Base-by-base conservation (phyloP, 2,113 vertebrate genomes). In the Mobula birostris region DNA sequence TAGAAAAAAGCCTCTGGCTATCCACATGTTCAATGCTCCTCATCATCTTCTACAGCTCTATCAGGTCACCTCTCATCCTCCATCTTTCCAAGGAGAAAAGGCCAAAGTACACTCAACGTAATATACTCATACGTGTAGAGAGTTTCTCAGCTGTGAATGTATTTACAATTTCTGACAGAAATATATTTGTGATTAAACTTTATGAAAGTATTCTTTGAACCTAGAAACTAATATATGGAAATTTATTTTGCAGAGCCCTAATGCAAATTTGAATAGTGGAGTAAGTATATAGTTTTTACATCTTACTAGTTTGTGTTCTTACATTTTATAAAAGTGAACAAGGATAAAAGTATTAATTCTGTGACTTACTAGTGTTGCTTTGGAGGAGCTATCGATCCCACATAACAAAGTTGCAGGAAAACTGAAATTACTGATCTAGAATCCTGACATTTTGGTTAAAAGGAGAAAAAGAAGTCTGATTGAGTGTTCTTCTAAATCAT, bases 271-370 rank as follows among this genome's bases (percentile, higher is more conserved):
- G 61, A 74, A 5, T 66, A 93, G 36, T 29, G 32, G 36, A 48
- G 91, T 93, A 93, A 93, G 91, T 93, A 48, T 74, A 66, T 58
- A 85, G 2, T 36, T 91, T 70, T 91, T 21, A 68, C 21, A 19
- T 36, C 14, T 90, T 63, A 90, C 63, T 70, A 12, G 32, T 91
- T 58, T 91, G 17, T 19, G n/a, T 91, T 58, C 82, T 70, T 91
- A 68, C 32, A 32, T 90, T 66, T 32, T 90, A 12, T 70, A 70
- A 63, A 63, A 70, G 61, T 29, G 32, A 70, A 91, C 11, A 32
- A 8, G 19, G 61, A 63, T 32, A 5, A 27, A 91, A 6, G 88
- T 17, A 15, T 66, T 63, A 7, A n/a, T 88, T 32, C 15, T 9
- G 56, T 61, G 85, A 14, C 85, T 66, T 21, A 88, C 27, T 27